Evolutionary conservation across 1,140 invertebrate species (phyloP).

Genomic region (Coelopa frigida): DNA sequence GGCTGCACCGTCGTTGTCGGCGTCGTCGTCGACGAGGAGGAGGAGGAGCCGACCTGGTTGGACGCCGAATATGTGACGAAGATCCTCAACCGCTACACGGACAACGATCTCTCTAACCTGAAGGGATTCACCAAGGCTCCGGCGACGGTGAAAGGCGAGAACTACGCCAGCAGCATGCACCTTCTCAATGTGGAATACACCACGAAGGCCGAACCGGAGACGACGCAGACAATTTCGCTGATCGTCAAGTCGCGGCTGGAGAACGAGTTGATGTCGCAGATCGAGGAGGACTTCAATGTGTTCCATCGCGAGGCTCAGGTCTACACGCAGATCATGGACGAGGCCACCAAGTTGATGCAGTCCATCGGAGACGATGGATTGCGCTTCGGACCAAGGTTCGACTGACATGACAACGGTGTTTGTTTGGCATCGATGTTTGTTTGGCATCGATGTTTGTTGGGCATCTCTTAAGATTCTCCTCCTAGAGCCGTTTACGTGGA

Average conservation of each 20-base stretch:
- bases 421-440: background rate
- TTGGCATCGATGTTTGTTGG: no score
- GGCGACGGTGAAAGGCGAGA: conserved; percentile 17
- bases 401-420: no score
- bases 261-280: conserved; percentile 6
- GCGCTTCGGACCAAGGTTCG: conserved; percentile 16
- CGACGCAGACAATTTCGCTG: background rate
- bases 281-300: conserved; percentile 13
- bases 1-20: no score
- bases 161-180: conserved; percentile 12
- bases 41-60: conserved; percentile 10
- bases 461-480: background rate
- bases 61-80: conserved; percentile 9
- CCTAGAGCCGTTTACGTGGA: conserved; percentile 16
- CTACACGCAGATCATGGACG: conserved; percentile 9
- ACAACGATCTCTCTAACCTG: background rate
- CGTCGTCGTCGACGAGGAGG: no score
- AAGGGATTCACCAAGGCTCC: conserved; percentile 5
- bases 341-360: conserved; percentile 6
- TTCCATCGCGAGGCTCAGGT: conserved; percentile 12
- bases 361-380: conserved; percentile 8
- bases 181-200: conserved; percentile 9
- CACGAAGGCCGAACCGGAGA: conserved; percentile 1
- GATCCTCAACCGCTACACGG: conserved; percentile 7
- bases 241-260: conserved; percentile 15